phyloP scores from a whole-genome alignment of 2,113 vertebrate genomes.

The Myrmophylax atrothorax region DNA sequence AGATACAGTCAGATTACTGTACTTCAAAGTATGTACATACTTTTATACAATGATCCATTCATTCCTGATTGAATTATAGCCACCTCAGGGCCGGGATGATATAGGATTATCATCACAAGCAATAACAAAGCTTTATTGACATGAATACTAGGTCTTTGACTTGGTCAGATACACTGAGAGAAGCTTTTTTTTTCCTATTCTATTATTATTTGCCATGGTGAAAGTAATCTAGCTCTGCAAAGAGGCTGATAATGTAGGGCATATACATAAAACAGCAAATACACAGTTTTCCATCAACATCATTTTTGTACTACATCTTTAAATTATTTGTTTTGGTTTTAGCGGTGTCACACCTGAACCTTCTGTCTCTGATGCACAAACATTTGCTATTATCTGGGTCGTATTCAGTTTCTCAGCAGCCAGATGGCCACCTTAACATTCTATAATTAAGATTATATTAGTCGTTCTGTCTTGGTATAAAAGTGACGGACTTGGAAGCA shows the following conservation, averaged over 20 bases:
- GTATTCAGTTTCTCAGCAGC: background rate
- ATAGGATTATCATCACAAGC: background rate
- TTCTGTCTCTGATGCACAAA: background rate
- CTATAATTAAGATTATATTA: background rate
- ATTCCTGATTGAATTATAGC: background rate
- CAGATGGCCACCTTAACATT: background rate
- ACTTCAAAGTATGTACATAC: background rate
- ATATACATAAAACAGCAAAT: background rate
- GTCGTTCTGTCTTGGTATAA: background rate
- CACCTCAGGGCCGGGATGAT: background rate
- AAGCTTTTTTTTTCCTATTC: background rate
- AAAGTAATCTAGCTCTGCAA: background rate
- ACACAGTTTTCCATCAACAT: background rate
- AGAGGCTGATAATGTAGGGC: background rate
- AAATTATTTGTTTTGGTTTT: background rate
- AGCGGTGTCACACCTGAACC: background rate
- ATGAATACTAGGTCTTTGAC: background rate
- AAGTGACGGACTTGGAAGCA: background rate
- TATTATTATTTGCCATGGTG: background rate
- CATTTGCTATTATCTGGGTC: background rate
- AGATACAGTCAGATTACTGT: background rate
- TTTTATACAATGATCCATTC: background rate
- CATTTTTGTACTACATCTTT: background rate
- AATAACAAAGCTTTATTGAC: slow-evolving; percentile 15
- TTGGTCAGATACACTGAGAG: background rate